phyloP scores from a whole-genome alignment of 2,797 vertebrate species.

The Coilia nasus region DNA sequence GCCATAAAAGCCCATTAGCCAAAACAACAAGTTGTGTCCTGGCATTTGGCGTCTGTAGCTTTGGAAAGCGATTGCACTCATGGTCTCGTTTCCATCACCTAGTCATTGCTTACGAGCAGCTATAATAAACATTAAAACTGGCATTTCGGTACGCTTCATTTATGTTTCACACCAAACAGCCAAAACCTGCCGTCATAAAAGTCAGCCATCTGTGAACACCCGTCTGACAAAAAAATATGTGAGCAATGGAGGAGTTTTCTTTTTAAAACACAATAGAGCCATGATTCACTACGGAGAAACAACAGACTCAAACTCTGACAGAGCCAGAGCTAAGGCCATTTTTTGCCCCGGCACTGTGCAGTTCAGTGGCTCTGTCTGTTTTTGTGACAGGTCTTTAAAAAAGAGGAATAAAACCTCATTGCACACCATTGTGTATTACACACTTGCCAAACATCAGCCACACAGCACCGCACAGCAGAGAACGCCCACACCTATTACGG shows the following conservation, averaged over 20 bases:
- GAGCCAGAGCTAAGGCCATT: neutral
- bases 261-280: conserved; percentile 24
- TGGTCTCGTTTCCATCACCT: conserved; percentile 29
- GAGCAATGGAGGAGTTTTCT: conserved; percentile 23
- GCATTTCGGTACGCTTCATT: conserved; percentile 33
- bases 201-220: conserved; percentile 40
- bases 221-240: conserved; percentile 37
- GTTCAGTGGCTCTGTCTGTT: conserved; percentile 4
- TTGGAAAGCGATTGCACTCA: conserved; percentile 29
- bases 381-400: neutral
- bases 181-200: conserved; percentile 34
- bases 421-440: neutral
- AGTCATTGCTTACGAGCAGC: conserved; percentile 30
- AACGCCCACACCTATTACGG: neutral
- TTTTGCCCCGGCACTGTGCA: neutral
- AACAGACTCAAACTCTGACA: neutral
- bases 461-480: neutral
- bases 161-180: conserved; percentile 33
- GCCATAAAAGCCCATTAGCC: conserved; percentile 27
- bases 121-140: conserved; percentile 29
- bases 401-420: neutral
- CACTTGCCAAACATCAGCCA: neutral
- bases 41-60: neutral
- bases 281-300: conserved; percentile 11
- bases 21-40: neutral